Conservation (phyloP, 2,797 vertebrate genomes). For the Parotocinclus haroldoi region DNA sequence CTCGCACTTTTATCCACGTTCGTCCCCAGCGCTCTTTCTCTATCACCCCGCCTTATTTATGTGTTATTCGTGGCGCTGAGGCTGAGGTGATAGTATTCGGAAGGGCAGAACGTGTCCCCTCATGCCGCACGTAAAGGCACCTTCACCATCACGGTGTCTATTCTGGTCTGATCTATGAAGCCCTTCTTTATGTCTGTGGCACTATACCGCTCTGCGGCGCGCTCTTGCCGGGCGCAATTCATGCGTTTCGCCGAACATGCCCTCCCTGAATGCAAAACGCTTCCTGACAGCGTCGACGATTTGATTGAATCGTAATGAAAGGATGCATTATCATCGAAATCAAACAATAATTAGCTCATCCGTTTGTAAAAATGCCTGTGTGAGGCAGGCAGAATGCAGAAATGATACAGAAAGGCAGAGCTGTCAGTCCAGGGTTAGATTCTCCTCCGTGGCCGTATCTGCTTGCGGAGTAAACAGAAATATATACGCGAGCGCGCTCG, state of each 20-base stretch:
- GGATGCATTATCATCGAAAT: conserved; percentile 30
- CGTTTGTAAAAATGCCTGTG: conserved; percentile 10
- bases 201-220: background rate
- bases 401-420: conserved; percentile 13
- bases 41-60: conserved; percentile 7
- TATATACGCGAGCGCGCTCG: too few species aligned
- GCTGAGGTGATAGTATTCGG: conserved; percentile 3
- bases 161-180: conserved; percentile 21
- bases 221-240: conserved; percentile 11
- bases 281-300: conserved; percentile 19
- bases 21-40: background rate
- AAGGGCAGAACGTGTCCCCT: conserved; percentile 8
- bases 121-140: conserved; percentile 12
- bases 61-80: conserved; percentile 7
- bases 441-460: background rate
- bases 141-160: conserved; percentile 10
- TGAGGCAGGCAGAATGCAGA: conserved; percentile 18
- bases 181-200: conserved; percentile 6
- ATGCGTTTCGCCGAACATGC: conserved; percentile 5
- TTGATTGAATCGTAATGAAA: conserved; percentile 36
- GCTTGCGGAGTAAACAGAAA: too few species aligned
- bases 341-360: conserved; percentile 40
- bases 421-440: conserved; percentile 22
- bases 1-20: too few species aligned
- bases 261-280: conserved; percentile 22